A percentile compares a stretch with the other conserved stretches of the same genome.
These are phyloP conservation scores for Lasioglossum lativentre DNA, from an alignment of 2,888 invertebrate genomes.

Conservation along the genomic window DNA sequence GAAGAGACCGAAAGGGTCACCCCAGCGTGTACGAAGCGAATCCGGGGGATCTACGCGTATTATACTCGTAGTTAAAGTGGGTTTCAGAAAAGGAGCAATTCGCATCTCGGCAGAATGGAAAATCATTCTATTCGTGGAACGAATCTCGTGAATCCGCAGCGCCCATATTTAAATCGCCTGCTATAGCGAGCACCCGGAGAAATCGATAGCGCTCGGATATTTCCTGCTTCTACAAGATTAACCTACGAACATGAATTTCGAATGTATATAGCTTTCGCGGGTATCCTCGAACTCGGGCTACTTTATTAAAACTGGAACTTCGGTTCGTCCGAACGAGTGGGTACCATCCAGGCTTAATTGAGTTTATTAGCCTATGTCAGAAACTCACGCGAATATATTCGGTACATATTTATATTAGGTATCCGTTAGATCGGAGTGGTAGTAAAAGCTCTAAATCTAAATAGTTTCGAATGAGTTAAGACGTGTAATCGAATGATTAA, in stretches of 20 bases:
- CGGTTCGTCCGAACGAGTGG: too few species aligned
- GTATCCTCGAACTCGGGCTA: background rate
- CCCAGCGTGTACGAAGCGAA: background rate
- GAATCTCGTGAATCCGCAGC: conserved; percentile 46
- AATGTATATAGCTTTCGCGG: background rate
- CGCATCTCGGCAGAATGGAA: conserved; percentile 21
- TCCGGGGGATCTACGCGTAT: background rate
- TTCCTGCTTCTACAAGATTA: conserved; percentile 21
- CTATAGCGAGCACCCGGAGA: conserved; percentile 14
- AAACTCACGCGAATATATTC: too few species aligned
- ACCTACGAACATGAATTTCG: background rate
- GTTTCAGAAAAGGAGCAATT: conserved; percentile 17
- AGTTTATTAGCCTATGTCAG: too few species aligned
- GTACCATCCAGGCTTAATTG: too few species aligned
- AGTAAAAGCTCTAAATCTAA: too few species aligned
- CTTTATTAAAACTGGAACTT: too few species aligned
- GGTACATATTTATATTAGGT: too few species aligned
- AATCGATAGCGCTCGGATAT: conserved; percentile 59
- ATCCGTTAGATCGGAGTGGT: too few species aligned
- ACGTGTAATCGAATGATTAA: too few species aligned
- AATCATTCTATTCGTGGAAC: conserved; percentile 41
- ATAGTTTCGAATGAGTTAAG: too few species aligned
- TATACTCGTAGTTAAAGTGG: background rate
- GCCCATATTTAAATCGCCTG: conserved; percentile 50
- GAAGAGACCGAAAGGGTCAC: background rate